Conservation (phyloP, 2,113 vertebrate species). For the Polypterus bichir region DNA sequence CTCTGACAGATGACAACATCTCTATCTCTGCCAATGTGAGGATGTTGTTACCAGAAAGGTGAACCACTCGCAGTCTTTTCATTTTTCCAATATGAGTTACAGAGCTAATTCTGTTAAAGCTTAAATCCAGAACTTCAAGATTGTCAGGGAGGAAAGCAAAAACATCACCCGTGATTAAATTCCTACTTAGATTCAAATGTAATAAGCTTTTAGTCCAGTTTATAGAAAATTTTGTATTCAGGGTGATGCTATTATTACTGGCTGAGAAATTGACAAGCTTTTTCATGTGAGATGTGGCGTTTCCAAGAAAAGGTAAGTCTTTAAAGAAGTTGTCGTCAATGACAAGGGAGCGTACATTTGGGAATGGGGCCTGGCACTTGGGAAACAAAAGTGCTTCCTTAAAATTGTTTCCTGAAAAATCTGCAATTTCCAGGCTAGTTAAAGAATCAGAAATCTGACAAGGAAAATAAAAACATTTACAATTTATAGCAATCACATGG, state of each 20-base stretch:
- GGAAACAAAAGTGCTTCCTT: not conserved
- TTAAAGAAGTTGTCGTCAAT: not conserved
- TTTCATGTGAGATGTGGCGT: not conserved
- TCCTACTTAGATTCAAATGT: slow-evolving; percentile 3
- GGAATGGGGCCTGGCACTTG: slow-evolving; percentile 1
- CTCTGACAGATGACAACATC: not conserved
- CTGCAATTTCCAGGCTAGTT: not conserved
- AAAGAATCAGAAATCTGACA: slow-evolving; percentile 2
- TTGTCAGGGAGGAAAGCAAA: slow-evolving; percentile 5
- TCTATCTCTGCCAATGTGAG: slow-evolving; percentile 1
- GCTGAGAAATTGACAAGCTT: not conserved
- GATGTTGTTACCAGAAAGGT: slow-evolving; percentile 5
- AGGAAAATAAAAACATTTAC: slow-evolving; percentile 4
- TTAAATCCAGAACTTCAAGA: slow-evolving; percentile 7
- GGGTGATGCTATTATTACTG: not conserved
- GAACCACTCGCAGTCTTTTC: not conserved
- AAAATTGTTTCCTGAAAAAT: not conserved
- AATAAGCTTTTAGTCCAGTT: slow-evolving; percentile 1
- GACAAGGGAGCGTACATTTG: not conserved
- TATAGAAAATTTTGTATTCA: not conserved
- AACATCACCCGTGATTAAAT: not conserved
- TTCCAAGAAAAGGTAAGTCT: slow-evolving; percentile 1
- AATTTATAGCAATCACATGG: not conserved
- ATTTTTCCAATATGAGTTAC: slow-evolving; percentile 2
- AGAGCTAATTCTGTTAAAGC: slow-evolving; percentile 5